Evolutionary conservation across 1,140 invertebrate genomes (phyloP).

Genomic region (Helicoverpa zea): DNA sequence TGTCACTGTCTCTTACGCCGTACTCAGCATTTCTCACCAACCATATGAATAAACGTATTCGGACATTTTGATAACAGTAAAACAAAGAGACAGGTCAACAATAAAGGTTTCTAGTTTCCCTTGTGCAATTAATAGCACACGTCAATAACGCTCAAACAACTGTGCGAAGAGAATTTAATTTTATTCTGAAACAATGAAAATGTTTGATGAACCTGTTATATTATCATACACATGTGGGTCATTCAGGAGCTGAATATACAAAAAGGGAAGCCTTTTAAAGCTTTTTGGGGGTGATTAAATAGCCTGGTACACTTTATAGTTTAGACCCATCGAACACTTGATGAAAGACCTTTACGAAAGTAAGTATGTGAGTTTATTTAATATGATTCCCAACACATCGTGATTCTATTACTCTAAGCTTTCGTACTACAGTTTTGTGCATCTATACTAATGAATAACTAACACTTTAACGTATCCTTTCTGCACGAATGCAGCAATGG

Average conservation of each 20-base stretch:
- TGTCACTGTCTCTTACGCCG: conserved; percentile 38
- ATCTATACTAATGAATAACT: conserved; percentile 34
- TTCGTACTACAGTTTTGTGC: not conserved
- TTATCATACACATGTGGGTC: not conserved
- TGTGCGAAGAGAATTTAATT: conserved; percentile 24
- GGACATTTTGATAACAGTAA: not conserved
- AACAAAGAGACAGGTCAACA: not conserved
- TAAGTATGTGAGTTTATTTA: not conserved
- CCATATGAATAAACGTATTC: conserved; percentile 22
- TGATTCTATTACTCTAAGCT: not conserved
- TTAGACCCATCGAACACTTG: not conserved
- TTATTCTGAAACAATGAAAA: conserved; percentile 25
- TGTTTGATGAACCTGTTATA: conserved; percentile 8
- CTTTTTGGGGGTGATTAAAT: not conserved
- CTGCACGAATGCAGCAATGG: conserved; percentile 1
- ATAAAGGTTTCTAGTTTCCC: conserved; percentile 6
- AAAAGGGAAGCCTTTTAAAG: not conserved
- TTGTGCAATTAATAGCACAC: conserved; percentile 2
- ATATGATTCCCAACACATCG: not conserved
- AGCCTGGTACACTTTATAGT: not conserved
- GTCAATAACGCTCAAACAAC: conserved; percentile 16
- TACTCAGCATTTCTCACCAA: conserved; percentile 46
- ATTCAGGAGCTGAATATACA: not conserved
- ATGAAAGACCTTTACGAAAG: not conserved
- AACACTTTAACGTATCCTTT: conserved; percentile 8